phyloP scores from a whole-genome alignment of 2,113 vertebrate genomes.

The Octodon degus region DNA sequence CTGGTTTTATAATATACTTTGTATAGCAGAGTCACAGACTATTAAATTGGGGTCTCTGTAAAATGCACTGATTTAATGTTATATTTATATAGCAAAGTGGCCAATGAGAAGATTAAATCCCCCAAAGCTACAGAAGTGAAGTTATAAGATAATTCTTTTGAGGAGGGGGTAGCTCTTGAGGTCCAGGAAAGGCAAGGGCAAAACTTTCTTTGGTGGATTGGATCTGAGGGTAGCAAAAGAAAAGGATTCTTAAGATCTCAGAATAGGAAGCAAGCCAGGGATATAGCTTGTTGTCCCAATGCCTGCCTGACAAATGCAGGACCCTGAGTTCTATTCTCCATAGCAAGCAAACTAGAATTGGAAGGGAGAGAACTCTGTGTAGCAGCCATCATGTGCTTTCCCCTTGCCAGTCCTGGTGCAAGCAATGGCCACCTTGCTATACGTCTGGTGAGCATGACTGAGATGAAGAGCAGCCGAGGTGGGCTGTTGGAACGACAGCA shows the following conservation, averaged over 20 bases:
- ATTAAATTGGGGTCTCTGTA: neutral
- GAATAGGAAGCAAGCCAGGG: neutral
- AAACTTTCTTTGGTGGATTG: neutral
- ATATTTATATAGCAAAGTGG: neutral
- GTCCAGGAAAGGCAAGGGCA: too few relatives aligned
- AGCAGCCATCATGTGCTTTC: too few relatives aligned
- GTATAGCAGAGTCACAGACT: neutral
- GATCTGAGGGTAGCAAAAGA: neutral
- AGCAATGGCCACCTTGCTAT: neutral
- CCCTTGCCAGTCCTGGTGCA: rapidly evolving
- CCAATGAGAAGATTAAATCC: neutral
- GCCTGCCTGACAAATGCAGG: too few relatives aligned
- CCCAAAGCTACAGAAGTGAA: neutral
- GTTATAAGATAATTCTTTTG: neutral
- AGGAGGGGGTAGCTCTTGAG: neutral
- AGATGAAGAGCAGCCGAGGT: neutral
- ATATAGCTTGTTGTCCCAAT: too few relatives aligned
- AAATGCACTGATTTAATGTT: neutral
- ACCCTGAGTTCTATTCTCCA: too few relatives aligned
- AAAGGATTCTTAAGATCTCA: neutral
- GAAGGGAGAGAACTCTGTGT: neutral
- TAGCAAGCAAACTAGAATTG: neutral
- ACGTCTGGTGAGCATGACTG: neutral
- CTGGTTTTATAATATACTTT: neutral
- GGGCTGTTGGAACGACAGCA: neutral